A percentile compares a stretch with the other conserved stretches of the same genome.
Evolutionary conservation across 2,888 invertebrate genomes (phyloP).

Genomic region (Pandemis heparana): DNA sequence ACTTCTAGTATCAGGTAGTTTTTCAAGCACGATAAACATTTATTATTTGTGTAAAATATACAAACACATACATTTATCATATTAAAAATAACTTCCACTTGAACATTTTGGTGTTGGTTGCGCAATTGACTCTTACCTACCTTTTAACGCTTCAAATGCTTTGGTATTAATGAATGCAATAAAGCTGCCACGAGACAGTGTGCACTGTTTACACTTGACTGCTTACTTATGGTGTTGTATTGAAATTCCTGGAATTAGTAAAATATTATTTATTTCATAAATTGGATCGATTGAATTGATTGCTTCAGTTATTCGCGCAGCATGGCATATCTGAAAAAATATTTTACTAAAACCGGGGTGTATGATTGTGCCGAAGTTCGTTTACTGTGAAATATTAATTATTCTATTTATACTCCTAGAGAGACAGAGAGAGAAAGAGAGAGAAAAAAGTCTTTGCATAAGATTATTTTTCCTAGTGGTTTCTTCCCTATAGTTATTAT

Average conservation of each 20-base stretch:
- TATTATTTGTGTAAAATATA: constrained; percentile 70
- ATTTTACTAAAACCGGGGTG: constrained; percentile 26
- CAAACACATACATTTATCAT: constrained; percentile 50
- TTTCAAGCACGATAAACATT: constrained; percentile 70
- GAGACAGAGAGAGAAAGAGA: background rate
- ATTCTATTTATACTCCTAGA: background rate
- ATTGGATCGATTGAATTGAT: background rate
- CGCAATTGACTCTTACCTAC: constrained; percentile 58
- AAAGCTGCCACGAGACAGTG: constrained; percentile 84
- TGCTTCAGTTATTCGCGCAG: background rate
- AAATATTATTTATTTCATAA: constrained; percentile 2
- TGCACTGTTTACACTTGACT: constrained; percentile 68
- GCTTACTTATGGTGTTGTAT: constrained; percentile 61
- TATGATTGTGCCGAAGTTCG: background rate
- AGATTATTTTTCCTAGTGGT: background rate
- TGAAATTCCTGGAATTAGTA: constrained; percentile 45
- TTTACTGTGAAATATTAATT: constrained; percentile 5
- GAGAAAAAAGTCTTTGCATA: background rate
- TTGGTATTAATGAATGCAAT: constrained; percentile 72
- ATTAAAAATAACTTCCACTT: constrained; percentile 64
- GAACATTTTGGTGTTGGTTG: constrained; percentile 70
- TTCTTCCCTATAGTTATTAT: background rate
- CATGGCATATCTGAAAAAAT: background rate
- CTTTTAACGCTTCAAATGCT: constrained; percentile 70
- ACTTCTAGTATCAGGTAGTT: constrained; percentile 80